Conservation (phyloP, 2,797 vertebrate species). For the Trachurus trachurus region DNA sequence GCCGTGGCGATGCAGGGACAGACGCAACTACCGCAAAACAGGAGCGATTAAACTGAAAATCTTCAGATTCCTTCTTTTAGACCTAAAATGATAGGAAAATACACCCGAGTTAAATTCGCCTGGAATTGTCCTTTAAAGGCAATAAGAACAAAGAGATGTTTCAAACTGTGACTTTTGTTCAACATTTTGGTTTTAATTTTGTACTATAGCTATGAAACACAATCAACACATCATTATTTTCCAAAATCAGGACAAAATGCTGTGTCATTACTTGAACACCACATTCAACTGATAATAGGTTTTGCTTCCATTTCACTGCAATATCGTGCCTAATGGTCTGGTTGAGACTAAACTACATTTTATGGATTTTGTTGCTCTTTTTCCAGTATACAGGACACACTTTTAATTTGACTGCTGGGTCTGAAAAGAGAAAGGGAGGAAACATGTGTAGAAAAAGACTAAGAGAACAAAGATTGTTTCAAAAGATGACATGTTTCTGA, state of each 20-base stretch:
- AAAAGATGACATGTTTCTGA: background rate
- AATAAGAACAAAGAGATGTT: no score
- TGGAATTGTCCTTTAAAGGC: no score
- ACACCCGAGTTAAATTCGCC: no score
- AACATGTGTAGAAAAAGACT: background rate
- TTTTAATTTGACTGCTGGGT: background rate
- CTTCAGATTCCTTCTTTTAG: no score
- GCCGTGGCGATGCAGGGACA: no score
- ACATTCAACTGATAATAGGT: background rate
- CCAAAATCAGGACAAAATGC: background rate
- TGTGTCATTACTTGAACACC: conserved; percentile 1
- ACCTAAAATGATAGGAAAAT: no score
- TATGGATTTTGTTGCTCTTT: background rate
- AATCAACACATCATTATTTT: background rate
- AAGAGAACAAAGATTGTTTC: conserved; percentile 1
- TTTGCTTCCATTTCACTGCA: background rate
- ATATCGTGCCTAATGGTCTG: background rate
- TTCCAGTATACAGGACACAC: background rate
- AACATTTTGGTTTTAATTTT: no score
- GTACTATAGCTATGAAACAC: background rate
- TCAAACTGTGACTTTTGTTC: no score
- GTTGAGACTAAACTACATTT: background rate
- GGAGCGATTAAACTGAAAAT: no score
- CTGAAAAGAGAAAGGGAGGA: background rate
- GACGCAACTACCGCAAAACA: no score